Percentiles rank a stretch among this genome's conserved stretches.
These are phyloP conservation scores for Helicoverpa assulta DNA, from an alignment of 2,888 invertebrate species.

Conservation along the genomic window DNA sequence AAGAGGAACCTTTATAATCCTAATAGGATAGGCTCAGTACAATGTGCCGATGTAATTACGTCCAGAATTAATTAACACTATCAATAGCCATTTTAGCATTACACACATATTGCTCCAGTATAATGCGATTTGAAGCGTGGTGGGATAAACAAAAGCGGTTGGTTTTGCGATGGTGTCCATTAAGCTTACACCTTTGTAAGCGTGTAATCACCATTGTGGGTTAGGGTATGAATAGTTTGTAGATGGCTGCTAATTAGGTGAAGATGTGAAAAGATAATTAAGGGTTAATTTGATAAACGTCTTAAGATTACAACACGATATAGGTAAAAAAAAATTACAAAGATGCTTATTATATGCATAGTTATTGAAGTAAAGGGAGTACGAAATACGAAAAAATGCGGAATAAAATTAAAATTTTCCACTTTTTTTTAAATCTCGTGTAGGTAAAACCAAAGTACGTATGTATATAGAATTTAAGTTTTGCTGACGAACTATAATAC, in stretches of 20 bases:
- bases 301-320: no score
- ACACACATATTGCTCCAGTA: slow-evolving; percentile 10
- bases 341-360: no score
- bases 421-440: no score
- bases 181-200: slow-evolving; percentile 3
- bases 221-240: slow-evolving; percentile 8
- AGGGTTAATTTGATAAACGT: no score
- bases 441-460: no score
- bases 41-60: background rate
- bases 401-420: no score
- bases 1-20: background rate
- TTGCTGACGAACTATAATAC: no score
- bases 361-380: no score
- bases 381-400: no score
- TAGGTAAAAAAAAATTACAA: no score
- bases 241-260: background rate
- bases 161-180: background rate
- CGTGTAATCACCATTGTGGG: slow-evolving; percentile 7
- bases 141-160: slow-evolving; percentile 27
- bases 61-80: slow-evolving; percentile 27
- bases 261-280: no score
- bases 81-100: slow-evolving; percentile 19
- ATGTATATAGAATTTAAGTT: no score
- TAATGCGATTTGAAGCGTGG: slow-evolving; percentile 17
- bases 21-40: slow-evolving; percentile 3